Evolutionary conservation across 2,888 invertebrate species (phyloP), one percentile per base, ranked within the genome.

Genomic region (Drosophila kuntzei): DNA sequence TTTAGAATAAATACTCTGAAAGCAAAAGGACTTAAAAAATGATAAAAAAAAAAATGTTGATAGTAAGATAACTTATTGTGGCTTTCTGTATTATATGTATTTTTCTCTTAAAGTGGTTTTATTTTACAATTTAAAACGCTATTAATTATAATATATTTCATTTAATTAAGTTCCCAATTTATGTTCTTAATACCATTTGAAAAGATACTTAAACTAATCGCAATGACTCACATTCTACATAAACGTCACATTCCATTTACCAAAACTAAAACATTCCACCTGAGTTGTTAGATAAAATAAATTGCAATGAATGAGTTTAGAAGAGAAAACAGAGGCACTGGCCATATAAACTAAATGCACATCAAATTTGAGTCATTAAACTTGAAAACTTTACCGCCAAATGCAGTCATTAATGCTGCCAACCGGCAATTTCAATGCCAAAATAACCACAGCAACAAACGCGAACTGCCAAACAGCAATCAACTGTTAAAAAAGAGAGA

Each of bases 341-440:
- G 16, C 43, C 49, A 44, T 34, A 53, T 44, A 61, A 57, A 67
- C 81, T 61, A 82, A 83, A 77, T 86, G 80, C 84, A 71, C 84
- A 86, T 80, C 81, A 86, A 82, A 83, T 86, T 86, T 74, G 32
- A 80, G 81, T 67, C 89, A 82, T 82, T 82, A 83, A 82, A 82
- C 69, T 77, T 79, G 62, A 79, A 82, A 83, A 83, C 65, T 80
- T 88, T 62, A 69, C 73, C 81, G 68, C 80, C 62, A 76, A 79
- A 79, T 76, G 76, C 76, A 79, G 76, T 69, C 76, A 76, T 76
- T 76, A 76, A 76, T 75, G 51, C 41, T 54, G 66, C 66, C 62
- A 76, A 76, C 75, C 54, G 39, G 65, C 57, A 65, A 70, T 75
- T 77, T 75, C 59, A 78, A 73, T 68, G 78, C 60, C 74, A 77